A percentile compares a stretch with the other conserved stretches of the same genome.
phyloP scores from a whole-genome alignment of 64 coral and sea anemone genomes.

The Montipora capricornis region DNA sequence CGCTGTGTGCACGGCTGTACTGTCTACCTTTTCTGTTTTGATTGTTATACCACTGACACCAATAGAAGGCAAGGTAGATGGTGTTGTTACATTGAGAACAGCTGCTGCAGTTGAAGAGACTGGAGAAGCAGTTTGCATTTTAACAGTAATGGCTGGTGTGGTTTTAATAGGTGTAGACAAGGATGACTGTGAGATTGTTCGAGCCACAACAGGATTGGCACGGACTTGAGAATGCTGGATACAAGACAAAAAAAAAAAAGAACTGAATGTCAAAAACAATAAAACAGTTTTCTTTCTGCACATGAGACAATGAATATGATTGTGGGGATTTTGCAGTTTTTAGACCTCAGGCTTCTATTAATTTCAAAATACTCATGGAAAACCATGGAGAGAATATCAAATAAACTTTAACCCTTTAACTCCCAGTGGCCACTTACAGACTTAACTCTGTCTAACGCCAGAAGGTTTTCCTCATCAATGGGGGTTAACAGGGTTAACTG shows the following conservation, averaged over 20 bases:
- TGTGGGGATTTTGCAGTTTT: too few relatives aligned
- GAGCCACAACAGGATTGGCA: slow-evolving; percentile 23
- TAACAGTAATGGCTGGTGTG: neutral
- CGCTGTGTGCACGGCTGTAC: neutral
- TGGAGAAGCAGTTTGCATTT: slow-evolving; percentile 27
- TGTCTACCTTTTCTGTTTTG: slow-evolving; percentile 37
- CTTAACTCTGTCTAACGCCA: too few relatives aligned
- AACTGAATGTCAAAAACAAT: neutral
- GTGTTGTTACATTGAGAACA: neutral
- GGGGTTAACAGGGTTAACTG: too few relatives aligned
- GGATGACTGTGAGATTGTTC: slow-evolving; percentile 29
- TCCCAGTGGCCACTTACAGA: too few relatives aligned
- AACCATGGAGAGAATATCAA: too few relatives aligned
- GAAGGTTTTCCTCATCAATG: too few relatives aligned
- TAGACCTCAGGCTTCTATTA: too few relatives aligned
- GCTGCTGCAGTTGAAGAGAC: slow-evolving; percentile 21
- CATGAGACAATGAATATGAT: too few relatives aligned
- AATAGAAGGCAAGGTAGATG: neutral
- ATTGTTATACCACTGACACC: slow-evolving; percentile 4
- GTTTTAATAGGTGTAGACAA: slow-evolving; percentile 39
- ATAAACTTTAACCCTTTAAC: too few relatives aligned
- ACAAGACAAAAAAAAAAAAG: neutral
- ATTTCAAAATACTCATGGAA: too few relatives aligned
- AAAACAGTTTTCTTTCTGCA: too few relatives aligned
- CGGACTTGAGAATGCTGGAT: slow-evolving; percentile 50